Base-by-base conservation (phyloP, 2,113 vertebrate genomes). In the Ptyas mucosa region DNA sequence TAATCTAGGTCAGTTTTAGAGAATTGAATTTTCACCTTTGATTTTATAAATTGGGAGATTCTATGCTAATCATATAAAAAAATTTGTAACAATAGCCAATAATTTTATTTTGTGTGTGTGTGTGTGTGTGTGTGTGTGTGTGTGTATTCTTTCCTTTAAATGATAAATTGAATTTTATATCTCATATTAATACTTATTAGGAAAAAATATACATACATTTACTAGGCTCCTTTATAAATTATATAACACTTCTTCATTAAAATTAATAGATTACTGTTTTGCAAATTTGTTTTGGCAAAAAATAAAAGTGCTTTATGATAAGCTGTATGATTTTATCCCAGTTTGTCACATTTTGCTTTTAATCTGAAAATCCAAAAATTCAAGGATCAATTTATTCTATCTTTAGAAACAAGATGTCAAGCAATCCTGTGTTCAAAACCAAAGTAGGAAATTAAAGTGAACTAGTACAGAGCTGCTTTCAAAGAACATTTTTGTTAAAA, bases 281-380 rank as follows among this genome's bases (percentile, higher is more conserved):
- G 92, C 95, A 98, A 97, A 98, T 98, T 98, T 98, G 97, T 98
- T 98, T 96, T 96, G 57, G 92, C 93, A 95, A 97, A 97, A 94
- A 58, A 95, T 95, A 96, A 97, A 97, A 97, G 96, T 96, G 96
- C 97, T 97, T 97, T 96, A 97, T 98, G 98, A 98, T 97, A 96
- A 97, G 96, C 97, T 97, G 81, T 46, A 81, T 97, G 98, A 98
- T 97, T 97, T 96, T 97, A 97, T 97, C 97, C 97, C 49, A 92
- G 94, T 96, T 96, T 97, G 95, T 97, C 97, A 98, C 98, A 98
- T 98, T 96, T 98, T 97, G 97, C 98, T 98, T 97, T 98, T 97
- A 96, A 98, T 98, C 97, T 97, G 96, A 97, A 97, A 96, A 97
- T 97, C 95, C 94, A 23, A 81, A 81, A 81, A 81, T 43, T 43